phyloP scores from a whole-genome alignment of 2,113 vertebrate species.

The Myotis yumanensis region DNA sequence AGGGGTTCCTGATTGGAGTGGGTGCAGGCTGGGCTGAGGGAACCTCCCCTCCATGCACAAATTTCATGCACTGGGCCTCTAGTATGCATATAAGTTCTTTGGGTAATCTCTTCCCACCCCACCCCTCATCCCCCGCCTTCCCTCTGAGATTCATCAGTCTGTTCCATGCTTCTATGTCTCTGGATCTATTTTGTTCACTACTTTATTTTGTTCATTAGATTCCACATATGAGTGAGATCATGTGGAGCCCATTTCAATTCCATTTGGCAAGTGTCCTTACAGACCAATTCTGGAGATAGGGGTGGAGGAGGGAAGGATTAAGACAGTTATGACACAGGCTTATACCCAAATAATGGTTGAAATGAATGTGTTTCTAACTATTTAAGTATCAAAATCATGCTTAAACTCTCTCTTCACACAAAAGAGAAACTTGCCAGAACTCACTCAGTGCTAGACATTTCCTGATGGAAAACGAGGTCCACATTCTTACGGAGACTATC shows the following conservation, averaged over 20 bases:
- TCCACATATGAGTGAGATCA: too few relatives aligned
- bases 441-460: not conserved
- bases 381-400: not conserved
- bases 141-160: too few relatives aligned
- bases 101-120: too few relatives aligned
- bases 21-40: too few relatives aligned
- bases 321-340: not conserved
- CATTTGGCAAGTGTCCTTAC: not conserved
- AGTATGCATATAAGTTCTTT: too few relatives aligned
- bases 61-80: too few relatives aligned
- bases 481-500: not conserved
- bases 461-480: not conserved
- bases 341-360: slow-evolving; percentile 5
- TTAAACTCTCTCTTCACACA: not conserved
- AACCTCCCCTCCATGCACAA: too few relatives aligned
- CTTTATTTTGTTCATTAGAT: too few relatives aligned
- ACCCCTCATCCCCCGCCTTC: too few relatives aligned
- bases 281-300: not conserved
- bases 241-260: not conserved
- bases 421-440: slow-evolving; percentile 4
- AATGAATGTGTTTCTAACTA: slow-evolving; percentile 14
- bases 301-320: not conserved
- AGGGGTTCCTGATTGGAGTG: too few relatives aligned
- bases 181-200: too few relatives aligned
- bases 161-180: too few relatives aligned